Conservation (phyloP, 2,888 invertebrate species). For the Metellina segmentata region DNA sequence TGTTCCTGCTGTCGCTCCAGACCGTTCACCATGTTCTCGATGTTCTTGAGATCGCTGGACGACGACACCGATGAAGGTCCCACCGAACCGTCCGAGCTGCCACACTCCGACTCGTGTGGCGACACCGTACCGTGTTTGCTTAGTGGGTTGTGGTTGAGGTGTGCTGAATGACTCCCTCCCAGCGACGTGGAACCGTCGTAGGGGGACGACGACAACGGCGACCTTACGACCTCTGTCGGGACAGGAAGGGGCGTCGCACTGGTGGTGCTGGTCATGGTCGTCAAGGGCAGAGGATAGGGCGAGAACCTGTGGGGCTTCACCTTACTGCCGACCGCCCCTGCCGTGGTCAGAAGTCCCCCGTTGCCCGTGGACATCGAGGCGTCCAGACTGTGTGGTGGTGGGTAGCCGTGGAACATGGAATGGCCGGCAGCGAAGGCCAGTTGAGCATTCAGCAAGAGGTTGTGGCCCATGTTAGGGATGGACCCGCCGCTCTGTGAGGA, state of each 20-base stretch:
- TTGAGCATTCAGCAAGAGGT: constrained; percentile 93
- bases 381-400: constrained; percentile 78
- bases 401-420: constrained; percentile 87
- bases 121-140: constrained; percentile 63
- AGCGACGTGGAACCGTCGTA: constrained; percentile 33
- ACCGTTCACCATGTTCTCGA: constrained; percentile 78
- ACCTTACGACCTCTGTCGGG: constrained; percentile 58
- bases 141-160: constrained; percentile 59
- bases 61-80: constrained; percentile 72
- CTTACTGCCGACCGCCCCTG: constrained; percentile 82
- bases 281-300: constrained; percentile 88
- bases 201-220: constrained; percentile 63
- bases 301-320: constrained; percentile 88
- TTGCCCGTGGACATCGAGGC: constrained; percentile 9
- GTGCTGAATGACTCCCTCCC: constrained; percentile 10
- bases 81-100: constrained; percentile 75
- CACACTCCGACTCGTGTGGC: constrained; percentile 73
- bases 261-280: constrained; percentile 78
- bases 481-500: constrained; percentile 78
- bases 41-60: constrained; percentile 77
- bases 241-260: constrained; percentile 61
- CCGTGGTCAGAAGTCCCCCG: constrained; percentile 79
- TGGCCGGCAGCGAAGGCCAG: constrained; percentile 93
- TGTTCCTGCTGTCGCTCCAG: constrained; percentile 77
- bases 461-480: constrained; percentile 84